Percentiles rank a stretch among this genome's conserved stretches.
phyloP scores from a whole-genome alignment of 2,797 vertebrate genomes.

The Clarias laeviceps region DNA sequence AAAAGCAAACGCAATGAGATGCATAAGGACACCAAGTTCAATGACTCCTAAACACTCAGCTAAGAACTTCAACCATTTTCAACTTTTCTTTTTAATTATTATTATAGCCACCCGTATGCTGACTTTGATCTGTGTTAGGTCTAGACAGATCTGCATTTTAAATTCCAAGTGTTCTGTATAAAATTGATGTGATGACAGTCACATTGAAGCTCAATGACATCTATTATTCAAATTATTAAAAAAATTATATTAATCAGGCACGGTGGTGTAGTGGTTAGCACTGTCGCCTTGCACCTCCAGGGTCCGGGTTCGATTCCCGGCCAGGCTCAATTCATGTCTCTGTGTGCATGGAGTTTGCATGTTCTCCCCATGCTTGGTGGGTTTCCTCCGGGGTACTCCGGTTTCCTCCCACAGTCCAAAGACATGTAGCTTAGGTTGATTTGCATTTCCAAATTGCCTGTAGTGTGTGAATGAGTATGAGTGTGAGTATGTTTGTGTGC shows the following conservation, averaged over 20 bases:
- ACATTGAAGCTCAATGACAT: neutral
- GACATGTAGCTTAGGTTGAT: no score
- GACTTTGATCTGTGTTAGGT: neutral
- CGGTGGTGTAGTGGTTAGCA: no score
- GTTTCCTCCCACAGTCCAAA: no score
- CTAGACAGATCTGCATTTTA: neutral
- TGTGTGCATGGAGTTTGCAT: no score
- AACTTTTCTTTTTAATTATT: neutral
- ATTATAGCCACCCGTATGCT: neutral
- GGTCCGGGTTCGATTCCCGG: no score
- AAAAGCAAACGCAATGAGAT: conserved; percentile 15
- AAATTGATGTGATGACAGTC: neutral
- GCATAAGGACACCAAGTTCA: neutral
- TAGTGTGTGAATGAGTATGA: no score
- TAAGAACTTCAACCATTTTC: neutral
- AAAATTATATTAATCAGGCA: neutral
- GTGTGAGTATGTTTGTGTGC: no score
- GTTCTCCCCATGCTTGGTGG: no score
- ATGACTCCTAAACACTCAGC: neutral
- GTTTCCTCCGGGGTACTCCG: no score
- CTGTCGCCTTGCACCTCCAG: no score
- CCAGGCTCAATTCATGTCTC: no score
- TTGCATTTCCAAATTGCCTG: no score
- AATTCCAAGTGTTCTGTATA: neutral
- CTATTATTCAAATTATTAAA: neutral